phyloP scores from a whole-genome alignment of 1,140 invertebrate genomes.

The Rhopalosiphum padi region DNA sequence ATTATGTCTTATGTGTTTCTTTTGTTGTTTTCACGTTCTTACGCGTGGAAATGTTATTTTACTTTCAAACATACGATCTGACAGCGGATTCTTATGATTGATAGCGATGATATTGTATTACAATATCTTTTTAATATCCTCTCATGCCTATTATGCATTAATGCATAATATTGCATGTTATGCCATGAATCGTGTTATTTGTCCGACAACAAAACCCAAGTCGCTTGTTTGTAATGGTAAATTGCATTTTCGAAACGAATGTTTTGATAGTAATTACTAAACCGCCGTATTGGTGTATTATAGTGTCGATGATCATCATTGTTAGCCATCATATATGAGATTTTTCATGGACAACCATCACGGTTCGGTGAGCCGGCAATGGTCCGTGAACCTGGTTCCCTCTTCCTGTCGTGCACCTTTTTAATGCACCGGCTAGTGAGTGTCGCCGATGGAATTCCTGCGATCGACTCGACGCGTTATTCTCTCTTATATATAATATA shows the following conservation, averaged over 20 bases:
- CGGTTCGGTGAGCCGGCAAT: slow-evolving; percentile 48
- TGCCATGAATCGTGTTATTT: not conserved
- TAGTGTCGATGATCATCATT: slow-evolving; percentile 39
- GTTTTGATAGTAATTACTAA: slow-evolving; percentile 18
- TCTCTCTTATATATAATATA: not conserved
- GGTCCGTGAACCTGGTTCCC: slow-evolving; percentile 29
- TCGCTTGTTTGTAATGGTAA: not conserved
- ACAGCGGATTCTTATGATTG: not conserved
- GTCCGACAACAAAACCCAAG: not conserved
- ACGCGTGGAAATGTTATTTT: not conserved
- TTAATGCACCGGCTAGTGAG: not conserved
- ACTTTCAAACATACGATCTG: not conserved
- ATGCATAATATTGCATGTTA: not conserved
- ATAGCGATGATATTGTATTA: not conserved
- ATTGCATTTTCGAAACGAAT: slow-evolving; percentile 31
- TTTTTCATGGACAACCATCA: slow-evolving; percentile 50
- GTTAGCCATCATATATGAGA: slow-evolving; percentile 6
- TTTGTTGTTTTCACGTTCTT: not conserved
- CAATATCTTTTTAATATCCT: not conserved
- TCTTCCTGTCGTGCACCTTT: slow-evolving; percentile 39
- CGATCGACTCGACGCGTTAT: not conserved
- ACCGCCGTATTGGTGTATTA: not conserved
- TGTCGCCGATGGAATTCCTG: slow-evolving; percentile 29
- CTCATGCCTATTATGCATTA: not conserved
- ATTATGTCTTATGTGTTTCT: not conserved